Evolutionary conservation across 2,797 vertebrate species (phyloP).

Genomic region (Labroides dimidiatus): DNA sequence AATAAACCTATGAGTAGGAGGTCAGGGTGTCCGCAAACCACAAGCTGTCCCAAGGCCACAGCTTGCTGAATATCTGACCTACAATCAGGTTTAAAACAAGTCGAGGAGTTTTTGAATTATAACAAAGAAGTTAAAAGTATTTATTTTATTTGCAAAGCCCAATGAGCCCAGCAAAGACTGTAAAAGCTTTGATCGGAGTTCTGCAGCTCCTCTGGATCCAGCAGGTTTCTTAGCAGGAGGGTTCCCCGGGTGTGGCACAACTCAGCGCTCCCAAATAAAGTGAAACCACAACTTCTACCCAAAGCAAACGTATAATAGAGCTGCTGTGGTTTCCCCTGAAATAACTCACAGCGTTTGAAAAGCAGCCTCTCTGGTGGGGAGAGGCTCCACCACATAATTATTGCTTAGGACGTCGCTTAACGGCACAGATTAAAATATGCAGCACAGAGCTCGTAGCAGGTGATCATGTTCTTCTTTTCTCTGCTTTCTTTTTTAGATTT

Average conservation of each 20-base stretch:
- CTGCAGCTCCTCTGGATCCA: no score
- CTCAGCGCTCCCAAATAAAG: constrained; percentile 58
- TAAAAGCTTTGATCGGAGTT: neutral
- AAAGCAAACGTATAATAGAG: constrained; percentile 73
- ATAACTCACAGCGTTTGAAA: constrained; percentile 74
- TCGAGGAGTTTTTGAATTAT: neutral
- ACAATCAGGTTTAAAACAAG: constrained; percentile 1
- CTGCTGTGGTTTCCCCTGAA: constrained; percentile 82
- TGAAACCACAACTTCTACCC: constrained; percentile 53
- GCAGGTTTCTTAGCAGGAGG: constrained; percentile 37
- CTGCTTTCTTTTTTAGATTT: no score
- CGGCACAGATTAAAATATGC: constrained; percentile 49
- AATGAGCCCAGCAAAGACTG: no score
- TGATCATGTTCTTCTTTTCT: constrained; percentile 35
- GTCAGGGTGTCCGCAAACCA: constrained; percentile 19
- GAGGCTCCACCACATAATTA: constrained; percentile 82
- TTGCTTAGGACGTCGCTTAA: constrained; percentile 62
- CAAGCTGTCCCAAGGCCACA: constrained; percentile 10
- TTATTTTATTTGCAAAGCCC: no score
- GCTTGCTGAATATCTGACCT: neutral
- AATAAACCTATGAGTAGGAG: constrained; percentile 14
- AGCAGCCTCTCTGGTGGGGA: constrained; percentile 54
- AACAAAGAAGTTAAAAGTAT: no score
- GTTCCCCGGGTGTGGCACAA: constrained; percentile 72
- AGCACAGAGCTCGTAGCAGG: constrained; percentile 53